These are phyloP conservation scores for Drosophila kuntzei DNA, from an alignment of 2,888 invertebrate genomes.

Conservation along the genomic window DNA sequence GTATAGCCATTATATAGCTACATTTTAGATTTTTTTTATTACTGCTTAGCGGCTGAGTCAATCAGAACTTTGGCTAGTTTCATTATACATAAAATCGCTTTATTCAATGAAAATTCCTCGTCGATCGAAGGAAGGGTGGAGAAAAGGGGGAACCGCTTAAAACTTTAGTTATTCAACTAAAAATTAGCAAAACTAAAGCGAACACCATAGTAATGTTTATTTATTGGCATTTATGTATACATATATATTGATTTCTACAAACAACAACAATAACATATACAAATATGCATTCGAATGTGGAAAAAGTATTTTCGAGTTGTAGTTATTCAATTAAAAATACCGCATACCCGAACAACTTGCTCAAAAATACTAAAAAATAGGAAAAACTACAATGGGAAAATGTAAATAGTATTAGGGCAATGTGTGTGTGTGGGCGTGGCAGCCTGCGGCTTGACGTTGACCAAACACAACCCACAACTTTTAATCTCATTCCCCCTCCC, in stretches of 20 bases:
- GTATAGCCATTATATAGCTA: conserved; percentile 17
- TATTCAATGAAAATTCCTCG: conserved; percentile 51
- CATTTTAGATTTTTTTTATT: conserved; percentile 32
- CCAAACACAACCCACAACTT: conserved; percentile 49
- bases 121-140: background rate
- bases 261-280: conserved; percentile 19
- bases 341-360: conserved; percentile 48
- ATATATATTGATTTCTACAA: conserved; percentile 34
- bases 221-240: conserved; percentile 22
- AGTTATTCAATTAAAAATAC: conserved; percentile 76
- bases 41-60: conserved; percentile 63
- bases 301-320: conserved; percentile 48
- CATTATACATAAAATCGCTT: conserved; percentile 62
- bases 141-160: background rate
- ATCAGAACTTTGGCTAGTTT: conserved; percentile 69
- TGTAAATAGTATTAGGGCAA: conserved; percentile 65
- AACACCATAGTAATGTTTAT: conserved; percentile 39
- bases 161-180: conserved; percentile 41
- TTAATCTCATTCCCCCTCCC: conserved; percentile 16
- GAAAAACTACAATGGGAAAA: conserved; percentile 47
- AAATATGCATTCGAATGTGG: conserved; percentile 7
- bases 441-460: conserved; percentile 47
- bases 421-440: conserved; percentile 38
- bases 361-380: conserved; percentile 1
- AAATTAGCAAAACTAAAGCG: conserved; percentile 45